Evolutionary conservation across 2,888 invertebrate genomes (phyloP).

Genomic region (Clistopyga incitator): DNA sequence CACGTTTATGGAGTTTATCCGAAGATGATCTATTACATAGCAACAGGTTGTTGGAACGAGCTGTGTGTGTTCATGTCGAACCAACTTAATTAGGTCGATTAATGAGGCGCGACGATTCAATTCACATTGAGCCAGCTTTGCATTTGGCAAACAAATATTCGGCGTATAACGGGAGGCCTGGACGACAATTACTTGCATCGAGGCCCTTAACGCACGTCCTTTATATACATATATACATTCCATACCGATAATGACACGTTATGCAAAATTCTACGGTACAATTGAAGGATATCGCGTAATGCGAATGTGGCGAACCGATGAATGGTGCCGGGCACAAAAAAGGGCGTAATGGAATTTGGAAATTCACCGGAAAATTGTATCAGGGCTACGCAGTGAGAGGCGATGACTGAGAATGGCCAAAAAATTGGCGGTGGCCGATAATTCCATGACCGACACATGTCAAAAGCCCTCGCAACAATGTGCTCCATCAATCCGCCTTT

Average conservation of each 20-base stretch:
- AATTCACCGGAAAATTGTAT: neutral
- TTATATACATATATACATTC: neutral
- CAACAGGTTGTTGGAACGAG: conserved; percentile 47
- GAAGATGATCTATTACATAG: conserved; percentile 22
- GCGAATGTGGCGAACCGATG: neutral
- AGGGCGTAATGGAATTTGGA: neutral
- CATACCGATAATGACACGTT: neutral
- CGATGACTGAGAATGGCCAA: neutral
- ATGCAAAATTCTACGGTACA: neutral
- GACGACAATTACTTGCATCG: neutral
- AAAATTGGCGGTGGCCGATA: neutral
- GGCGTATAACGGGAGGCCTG: neutral
- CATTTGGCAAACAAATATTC: conserved; percentile 51
- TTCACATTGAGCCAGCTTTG: conserved; percentile 38
- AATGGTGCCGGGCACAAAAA: neutral
- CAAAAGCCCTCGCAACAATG: conserved; percentile 39
- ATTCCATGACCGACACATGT: neutral
- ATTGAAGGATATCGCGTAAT: conserved; percentile 6
- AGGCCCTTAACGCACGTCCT: neutral
- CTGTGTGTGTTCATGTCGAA: neutral
- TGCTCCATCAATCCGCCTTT: conserved; percentile 43
- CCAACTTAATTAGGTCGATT: conserved; percentile 43
- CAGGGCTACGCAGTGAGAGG: neutral
- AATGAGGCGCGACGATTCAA: conserved; percentile 53
- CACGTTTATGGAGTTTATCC: neutral